Percentiles rank a stretch among this genome's conserved stretches.
Conservation (phyloP, 2,113 vertebrate species). For the Pteruthius melanotis region DNA sequence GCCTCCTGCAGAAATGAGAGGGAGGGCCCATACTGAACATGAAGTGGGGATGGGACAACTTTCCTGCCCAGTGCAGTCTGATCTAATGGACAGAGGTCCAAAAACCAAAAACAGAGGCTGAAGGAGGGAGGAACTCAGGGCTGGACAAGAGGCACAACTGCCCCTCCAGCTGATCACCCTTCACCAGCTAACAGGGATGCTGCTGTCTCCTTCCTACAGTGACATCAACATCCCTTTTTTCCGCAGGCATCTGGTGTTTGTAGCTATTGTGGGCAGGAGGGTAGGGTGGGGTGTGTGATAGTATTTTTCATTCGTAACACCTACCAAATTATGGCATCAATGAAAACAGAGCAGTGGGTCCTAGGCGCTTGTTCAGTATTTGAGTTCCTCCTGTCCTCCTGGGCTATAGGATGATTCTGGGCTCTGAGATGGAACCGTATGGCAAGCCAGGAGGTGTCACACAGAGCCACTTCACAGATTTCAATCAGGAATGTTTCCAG, state of each 20-base stretch:
- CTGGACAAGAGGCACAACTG: neutral
- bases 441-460: neutral
- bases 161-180: neutral
- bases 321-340: neutral
- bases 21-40: neutral
- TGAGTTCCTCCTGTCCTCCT: neutral
- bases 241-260: neutral
- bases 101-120: neutral
- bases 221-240: neutral
- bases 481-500: neutral
- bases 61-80: neutral
- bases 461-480: neutral
- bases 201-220: neutral
- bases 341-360: neutral
- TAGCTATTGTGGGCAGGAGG: neutral
- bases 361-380: neutral
- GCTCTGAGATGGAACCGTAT: neutral
- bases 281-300: neutral
- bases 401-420: neutral
- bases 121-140: neutral
- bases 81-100: neutral
- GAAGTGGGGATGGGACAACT: neutral
- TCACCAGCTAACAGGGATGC: neutral
- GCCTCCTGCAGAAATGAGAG: neutral
- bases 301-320: neutral